These are phyloP conservation scores for Prionailurus bengalensis DNA, from an alignment of 2,113 vertebrate genomes.

Conservation along the genomic window DNA sequence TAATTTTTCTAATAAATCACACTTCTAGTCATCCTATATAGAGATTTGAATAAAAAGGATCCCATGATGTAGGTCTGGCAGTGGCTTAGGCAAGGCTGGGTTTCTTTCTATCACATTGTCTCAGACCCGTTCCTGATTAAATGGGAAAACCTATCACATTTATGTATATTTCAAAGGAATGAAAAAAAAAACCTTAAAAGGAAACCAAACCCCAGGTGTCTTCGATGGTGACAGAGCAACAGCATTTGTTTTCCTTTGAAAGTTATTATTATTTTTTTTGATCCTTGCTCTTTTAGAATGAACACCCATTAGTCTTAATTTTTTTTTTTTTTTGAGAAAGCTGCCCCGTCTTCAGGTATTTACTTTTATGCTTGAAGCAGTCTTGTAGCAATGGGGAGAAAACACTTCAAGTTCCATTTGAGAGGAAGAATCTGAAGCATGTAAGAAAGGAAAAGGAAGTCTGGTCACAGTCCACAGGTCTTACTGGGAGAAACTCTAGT, in stretches of 20 bases:
- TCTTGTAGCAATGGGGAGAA: neutral
- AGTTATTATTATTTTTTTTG: neutral
- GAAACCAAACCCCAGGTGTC: neutral
- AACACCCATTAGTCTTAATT: neutral
- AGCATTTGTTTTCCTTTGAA: constrained; percentile 33
- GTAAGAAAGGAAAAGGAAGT: neutral
- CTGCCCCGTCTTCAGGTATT: neutral
- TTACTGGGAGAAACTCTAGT: neutral
- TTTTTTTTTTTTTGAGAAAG: neutral
- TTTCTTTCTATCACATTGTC: neutral
- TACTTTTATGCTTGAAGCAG: neutral
- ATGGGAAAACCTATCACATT: neutral
- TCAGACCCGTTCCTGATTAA: neutral
- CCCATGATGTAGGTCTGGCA: neutral
- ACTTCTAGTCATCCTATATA: neutral
- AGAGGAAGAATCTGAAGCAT: neutral
- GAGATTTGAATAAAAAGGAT: neutral
- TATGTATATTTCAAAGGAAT: neutral
- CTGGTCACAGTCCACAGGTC: accelerated
- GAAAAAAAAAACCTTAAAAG: neutral
- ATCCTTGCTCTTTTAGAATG: neutral
- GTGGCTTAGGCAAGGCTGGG: neutral
- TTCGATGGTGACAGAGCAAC: neutral
- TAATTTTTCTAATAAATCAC: constrained; percentile 9
- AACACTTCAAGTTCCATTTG: neutral